Base-by-base conservation (phyloP, 2,113 vertebrate species). In the Poecilia latipinna region DNA sequence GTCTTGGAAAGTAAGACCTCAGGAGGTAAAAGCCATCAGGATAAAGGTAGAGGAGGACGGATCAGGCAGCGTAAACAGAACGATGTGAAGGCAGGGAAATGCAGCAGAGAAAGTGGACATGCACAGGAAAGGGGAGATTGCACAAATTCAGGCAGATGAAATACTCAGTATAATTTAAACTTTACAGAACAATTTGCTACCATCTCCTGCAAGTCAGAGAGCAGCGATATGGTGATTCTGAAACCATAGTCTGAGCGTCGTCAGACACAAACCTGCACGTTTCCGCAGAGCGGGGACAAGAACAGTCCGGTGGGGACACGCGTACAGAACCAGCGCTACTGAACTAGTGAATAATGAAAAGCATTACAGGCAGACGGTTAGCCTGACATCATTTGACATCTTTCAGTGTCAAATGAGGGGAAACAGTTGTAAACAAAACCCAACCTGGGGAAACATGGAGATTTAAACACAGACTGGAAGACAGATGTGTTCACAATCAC, bases 321-420 rank as follows among this genome's bases (percentile, higher is more conserved):
- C 79, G 70, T 37, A 28, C 65, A 78, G 74, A 65, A 65, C 70
- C 24, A 2, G 65, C 0, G 8, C 70, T 57, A n/a, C 51, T 74
- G 54, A 64, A 75, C 82, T 83, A 65, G 79, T 90, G 80, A 90
- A 91, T 88, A 91, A 92, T 87, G 86, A 84, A 89, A 84, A 79
- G 64, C 83, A 72, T 72, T 72, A 68, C 65, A 77, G 79, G 90
- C 80, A 85, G 77, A 88, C 87, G 79, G 79, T 84, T 88, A 75
- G 69, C 83, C n/a, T n/a, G n/a, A n/a, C n/a, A n/a, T n/a, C n/a
- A n/a, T n/a, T n/a, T n/a, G n/a, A n/a, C 68, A 84, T 62, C 44
- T 79, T 76, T 82, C 48, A 69, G 73, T 35, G 51, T 82, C 48
- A 68, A 60, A 70, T 61, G 75, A 87, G n/a, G 37, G 65, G 61